These are phyloP conservation scores for Leistus spinibarbis DNA, from an alignment of 2,888 invertebrate genomes.

Conservation along the genomic window DNA sequence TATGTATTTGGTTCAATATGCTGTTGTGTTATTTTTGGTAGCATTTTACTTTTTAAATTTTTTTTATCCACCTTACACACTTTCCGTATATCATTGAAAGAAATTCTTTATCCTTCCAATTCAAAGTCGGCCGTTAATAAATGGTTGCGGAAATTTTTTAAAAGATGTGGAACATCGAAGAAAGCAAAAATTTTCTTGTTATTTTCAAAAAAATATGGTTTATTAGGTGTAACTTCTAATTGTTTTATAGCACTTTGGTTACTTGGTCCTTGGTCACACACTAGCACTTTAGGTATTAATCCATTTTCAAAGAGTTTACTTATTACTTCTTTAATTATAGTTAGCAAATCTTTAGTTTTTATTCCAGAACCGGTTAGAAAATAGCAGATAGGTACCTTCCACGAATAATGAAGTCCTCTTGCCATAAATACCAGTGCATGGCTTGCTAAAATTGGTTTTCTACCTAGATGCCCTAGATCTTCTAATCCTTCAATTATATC, in stretches of 20 bases:
- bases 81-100: slow-evolving; percentile 3
- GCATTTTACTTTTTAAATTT: slow-evolving; percentile 9
- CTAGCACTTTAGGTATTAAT: slow-evolving; percentile 1
- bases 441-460: neutral
- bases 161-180: slow-evolving; percentile 8
- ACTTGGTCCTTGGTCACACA: slow-evolving; percentile 15
- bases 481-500: slow-evolving; percentile 15
- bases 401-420: slow-evolving; percentile 1
- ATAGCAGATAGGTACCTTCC: slow-evolving; percentile 7
- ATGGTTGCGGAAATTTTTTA: slow-evolving; percentile 10
- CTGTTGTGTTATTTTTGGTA: slow-evolving; percentile 8
- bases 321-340: neutral
- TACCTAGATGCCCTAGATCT: slow-evolving; percentile 13
- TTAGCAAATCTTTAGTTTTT: neutral
- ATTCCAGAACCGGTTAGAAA: neutral
- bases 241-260: slow-evolving; percentile 9
- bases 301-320: neutral
- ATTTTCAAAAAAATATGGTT: neutral
- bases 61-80: slow-evolving; percentile 9
- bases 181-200: slow-evolving; percentile 8
- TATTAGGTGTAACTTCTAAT: neutral
- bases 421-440: neutral
- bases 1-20: slow-evolving; percentile 22
- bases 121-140: neutral
- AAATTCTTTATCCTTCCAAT: neutral